Base-by-base conservation (phyloP, 2,888 invertebrate species). In the Pseudolycoriella hygida region DNA sequence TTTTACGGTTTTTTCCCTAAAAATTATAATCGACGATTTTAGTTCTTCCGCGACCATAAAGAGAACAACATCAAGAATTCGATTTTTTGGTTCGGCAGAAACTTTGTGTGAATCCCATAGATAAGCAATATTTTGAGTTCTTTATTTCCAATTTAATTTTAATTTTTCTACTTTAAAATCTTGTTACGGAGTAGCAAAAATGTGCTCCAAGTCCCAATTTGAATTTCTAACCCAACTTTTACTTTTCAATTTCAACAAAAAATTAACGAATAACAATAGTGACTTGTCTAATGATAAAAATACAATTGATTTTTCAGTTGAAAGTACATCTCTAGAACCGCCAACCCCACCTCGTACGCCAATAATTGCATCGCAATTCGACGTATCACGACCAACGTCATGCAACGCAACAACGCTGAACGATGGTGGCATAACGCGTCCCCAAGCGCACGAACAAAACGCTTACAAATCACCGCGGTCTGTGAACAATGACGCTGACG, bases 311-410 rank as follows among this genome's bases (percentile, higher is more conserved):
- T 8, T 25, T 25, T 25, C 25, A 25, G 25, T 25, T 4, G 25
- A 25, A 25, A 25, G 8, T 25, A 8, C 25, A 25, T 8, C 25
- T 4, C 44, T 43, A 45, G 46, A 50, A 32, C 52, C 52, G 8
- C 50, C 50, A 30, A 50, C 52, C 38, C 52, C 52, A 3, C 52
- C 52, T n/a, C 49, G 50, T 15, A 50, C 52, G 34, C 50, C 52
- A 40, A 46, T 46, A 25, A 30, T 42, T 30, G 17, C 46, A 37
- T 30, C 46, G 37, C 37, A 34, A 19, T 17, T 42, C 42, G 30
- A 15, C 42, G 17, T 12, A 25, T 8, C 12, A 34, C 15, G 11
- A 34, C 11, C 34, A 34, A 34, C 42, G n/a, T n/a, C n/a, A n/a
- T n/a, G 17, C 20, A 11, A 19, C 12, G 41, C 19, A 3, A 14